Evolutionary conservation across 2,797 vertebrate genomes (phyloP).

Genomic region (Pseudopleuronectes americanus): DNA sequence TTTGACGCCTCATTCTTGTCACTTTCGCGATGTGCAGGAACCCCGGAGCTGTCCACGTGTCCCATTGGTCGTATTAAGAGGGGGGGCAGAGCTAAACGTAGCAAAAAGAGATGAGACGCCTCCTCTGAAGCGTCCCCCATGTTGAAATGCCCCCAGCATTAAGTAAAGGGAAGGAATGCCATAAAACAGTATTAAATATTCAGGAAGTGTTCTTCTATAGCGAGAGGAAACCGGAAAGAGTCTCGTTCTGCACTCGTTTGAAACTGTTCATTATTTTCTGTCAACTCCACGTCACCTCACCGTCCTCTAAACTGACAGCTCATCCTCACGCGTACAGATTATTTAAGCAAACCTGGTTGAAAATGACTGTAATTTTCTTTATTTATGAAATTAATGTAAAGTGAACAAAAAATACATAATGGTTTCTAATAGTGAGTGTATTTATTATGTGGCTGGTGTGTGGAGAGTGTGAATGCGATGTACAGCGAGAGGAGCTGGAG

Average conservation of each 20-base stretch:
- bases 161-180: slow-evolving; percentile 66
- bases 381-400: slow-evolving; percentile 77
- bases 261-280: slow-evolving; percentile 41
- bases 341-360: slow-evolving; percentile 65
- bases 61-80: neutral
- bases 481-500: slow-evolving; percentile 43
- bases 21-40: slow-evolving; percentile 22
- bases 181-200: slow-evolving; percentile 57
- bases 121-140: slow-evolving; percentile 16
- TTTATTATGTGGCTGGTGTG: slow-evolving; percentile 79
- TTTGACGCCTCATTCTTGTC: slow-evolving; percentile 15
- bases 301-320: slow-evolving; percentile 65
- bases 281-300: slow-evolving; percentile 40
- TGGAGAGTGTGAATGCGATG: slow-evolving; percentile 68
- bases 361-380: slow-evolving; percentile 70
- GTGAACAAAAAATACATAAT: slow-evolving; percentile 23
- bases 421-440: slow-evolving; percentile 73
- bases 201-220: slow-evolving; percentile 53
- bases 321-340: slow-evolving; percentile 51
- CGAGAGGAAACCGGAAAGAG: slow-evolving; percentile 14
- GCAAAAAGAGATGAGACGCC: slow-evolving; percentile 37
- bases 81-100: slow-evolving; percentile 34
- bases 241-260: slow-evolving; percentile 47
- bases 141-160: slow-evolving; percentile 37
- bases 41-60: neutral